Conservation (phyloP, 2,888 invertebrate genomes). For the Acronicta alni region DNA sequence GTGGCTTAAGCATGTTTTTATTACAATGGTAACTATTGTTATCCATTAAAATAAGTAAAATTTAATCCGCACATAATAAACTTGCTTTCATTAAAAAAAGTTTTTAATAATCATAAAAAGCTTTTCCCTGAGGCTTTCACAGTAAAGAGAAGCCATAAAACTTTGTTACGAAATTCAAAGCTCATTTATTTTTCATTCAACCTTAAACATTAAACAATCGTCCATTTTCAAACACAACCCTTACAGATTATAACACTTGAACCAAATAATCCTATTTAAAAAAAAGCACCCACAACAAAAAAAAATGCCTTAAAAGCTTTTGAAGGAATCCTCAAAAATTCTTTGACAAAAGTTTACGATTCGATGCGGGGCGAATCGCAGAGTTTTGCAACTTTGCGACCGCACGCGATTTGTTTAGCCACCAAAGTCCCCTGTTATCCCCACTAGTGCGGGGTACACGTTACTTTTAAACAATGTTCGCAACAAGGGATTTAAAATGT, state of each 20-base stretch:
- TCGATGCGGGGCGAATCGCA: not conserved
- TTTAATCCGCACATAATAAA: not conserved
- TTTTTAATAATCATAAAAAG: not conserved
- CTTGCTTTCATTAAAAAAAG: not conserved
- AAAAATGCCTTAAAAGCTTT: constrained; percentile 29
- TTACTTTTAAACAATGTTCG: constrained; percentile 37
- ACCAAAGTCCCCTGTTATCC: constrained; percentile 35
- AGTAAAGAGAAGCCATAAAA: constrained; percentile 14
- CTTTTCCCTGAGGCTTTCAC: not conserved
- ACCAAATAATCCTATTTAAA: constrained; percentile 38
- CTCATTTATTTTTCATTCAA: constrained; percentile 14
- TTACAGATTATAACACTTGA: constrained; percentile 46
- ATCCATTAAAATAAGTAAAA: no score
- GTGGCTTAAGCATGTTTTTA: no score
- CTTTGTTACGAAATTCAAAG: constrained; percentile 3
- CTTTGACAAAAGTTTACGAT: constrained; percentile 24
- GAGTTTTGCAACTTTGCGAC: constrained; percentile 33
- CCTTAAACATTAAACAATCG: constrained; percentile 23
- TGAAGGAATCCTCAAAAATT: constrained; percentile 40
- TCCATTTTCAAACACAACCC: constrained; percentile 17
- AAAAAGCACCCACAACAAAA: constrained; percentile 18
- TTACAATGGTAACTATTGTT: no score
- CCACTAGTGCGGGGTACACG: constrained; percentile 15
- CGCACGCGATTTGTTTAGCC: constrained; percentile 48
- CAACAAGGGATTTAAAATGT: constrained; percentile 44